Evolutionary conservation across 2,797 vertebrate species (phyloP).

Genomic region (Acomys russatus): DNA sequence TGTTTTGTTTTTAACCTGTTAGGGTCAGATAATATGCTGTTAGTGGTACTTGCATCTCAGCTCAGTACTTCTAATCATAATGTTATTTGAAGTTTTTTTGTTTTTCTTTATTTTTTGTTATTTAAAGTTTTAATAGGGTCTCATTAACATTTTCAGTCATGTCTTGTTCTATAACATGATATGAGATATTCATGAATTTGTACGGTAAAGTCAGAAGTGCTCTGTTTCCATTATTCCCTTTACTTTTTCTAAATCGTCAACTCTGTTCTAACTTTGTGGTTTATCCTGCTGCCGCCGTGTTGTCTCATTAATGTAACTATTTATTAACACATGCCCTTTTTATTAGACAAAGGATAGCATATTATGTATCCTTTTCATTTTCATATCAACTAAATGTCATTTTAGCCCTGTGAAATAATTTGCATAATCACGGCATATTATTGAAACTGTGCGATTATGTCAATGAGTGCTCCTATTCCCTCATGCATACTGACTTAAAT

Average conservation of each 20-base stretch:
- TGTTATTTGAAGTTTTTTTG: background rate
- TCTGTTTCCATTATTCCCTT: accelerated
- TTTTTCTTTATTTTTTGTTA: too few relatives aligned
- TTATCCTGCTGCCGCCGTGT: background rate
- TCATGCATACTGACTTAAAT: background rate
- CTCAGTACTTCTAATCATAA: background rate
- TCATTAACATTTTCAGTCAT: background rate
- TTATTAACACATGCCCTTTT: background rate
- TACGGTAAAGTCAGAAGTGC: background rate
- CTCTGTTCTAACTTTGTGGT: background rate
- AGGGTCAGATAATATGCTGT: accelerated
- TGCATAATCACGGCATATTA: background rate
- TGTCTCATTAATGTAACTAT: background rate
- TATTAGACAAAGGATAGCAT: background rate
- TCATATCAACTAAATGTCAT: background rate
- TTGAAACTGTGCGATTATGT: slow-evolving; percentile 28
- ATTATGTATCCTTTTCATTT: background rate
- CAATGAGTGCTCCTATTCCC: background rate
- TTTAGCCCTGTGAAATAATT: slow-evolving; percentile 17
- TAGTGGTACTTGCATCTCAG: background rate
- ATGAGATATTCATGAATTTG: background rate
- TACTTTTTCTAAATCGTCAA: background rate
- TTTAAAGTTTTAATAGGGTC: background rate
- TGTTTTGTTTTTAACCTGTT: background rate
- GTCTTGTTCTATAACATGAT: background rate